These are phyloP conservation scores for Aurelia sp. DNA, from an alignment of 30 jellyfish, hydroid and myxozoan genomes.

Conservation along the genomic window DNA sequence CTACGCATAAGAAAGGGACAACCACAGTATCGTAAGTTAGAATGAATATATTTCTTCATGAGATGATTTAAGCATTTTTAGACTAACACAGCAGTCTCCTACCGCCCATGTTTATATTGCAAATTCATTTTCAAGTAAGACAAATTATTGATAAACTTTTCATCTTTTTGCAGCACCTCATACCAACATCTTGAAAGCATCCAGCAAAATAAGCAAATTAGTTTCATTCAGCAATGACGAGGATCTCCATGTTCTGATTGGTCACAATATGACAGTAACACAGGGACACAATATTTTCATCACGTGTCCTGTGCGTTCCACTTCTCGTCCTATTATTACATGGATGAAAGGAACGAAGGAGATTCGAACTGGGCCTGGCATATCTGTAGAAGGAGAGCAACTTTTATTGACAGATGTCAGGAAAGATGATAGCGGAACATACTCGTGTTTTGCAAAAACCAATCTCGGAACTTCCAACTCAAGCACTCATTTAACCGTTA, in stretches of 20 bases:
- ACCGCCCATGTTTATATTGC: no score
- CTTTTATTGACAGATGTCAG: conserved; percentile 51
- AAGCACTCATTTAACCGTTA: conserved; percentile 69
- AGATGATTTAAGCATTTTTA: no score
- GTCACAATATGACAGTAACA: conserved; percentile 61
- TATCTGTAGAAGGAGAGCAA: conserved; percentile 62
- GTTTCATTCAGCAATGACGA: conserved; percentile 61
- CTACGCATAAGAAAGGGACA: no score
- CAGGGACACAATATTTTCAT: conserved; percentile 60
- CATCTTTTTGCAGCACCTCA: conserved; percentile 53
- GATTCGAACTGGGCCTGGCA: conserved; percentile 30
- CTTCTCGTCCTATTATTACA: conserved; percentile 60
- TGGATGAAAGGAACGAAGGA: conserved; percentile 70
- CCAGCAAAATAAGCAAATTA: conserved; percentile 45
- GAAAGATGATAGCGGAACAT: conserved; percentile 55
- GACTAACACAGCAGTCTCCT: no score
- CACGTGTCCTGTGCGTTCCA: conserved; percentile 79
- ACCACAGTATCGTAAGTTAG: no score
- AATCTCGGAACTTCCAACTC: conserved; percentile 69
- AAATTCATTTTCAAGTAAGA: neutral
- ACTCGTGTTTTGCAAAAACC: conserved; percentile 71
- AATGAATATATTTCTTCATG: no score
- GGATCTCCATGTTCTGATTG: conserved; percentile 74
- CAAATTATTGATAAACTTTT: no score
- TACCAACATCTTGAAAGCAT: conserved; percentile 58